These are phyloP conservation scores for Spondyliosoma cantharus DNA, from an alignment of 2,797 vertebrate species.

Conservation along the genomic window DNA sequence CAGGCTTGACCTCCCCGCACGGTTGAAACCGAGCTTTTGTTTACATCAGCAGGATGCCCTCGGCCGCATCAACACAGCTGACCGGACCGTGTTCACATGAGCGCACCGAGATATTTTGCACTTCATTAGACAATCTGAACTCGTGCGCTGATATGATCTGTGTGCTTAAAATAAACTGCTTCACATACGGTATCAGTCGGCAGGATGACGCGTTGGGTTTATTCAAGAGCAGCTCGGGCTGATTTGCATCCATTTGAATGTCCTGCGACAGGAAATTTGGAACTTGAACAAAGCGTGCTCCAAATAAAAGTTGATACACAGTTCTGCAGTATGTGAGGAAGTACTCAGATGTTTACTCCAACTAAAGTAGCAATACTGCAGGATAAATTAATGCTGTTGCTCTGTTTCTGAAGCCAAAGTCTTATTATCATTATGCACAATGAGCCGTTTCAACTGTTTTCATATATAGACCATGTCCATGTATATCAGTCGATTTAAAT, in stretches of 20 bases:
- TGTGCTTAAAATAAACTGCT: background rate
- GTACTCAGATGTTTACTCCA: background rate
- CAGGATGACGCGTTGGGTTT: background rate
- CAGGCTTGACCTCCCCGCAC: constrained; percentile 1
- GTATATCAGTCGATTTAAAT: no score
- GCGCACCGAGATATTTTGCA: background rate
- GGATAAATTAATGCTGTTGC: background rate
- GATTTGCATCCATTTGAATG: background rate
- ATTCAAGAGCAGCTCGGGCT: background rate
- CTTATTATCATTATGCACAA: no score
- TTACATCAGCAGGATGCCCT: constrained; percentile 4
- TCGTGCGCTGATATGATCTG: background rate
- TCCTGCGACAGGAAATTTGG: background rate
- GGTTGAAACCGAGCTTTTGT: constrained; percentile 9
- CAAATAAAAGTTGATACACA: background rate
- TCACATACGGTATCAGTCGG: fast-evolving
- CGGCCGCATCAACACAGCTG: constrained; percentile 28
- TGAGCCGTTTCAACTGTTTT: no score
- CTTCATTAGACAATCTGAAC: constrained; percentile 12
- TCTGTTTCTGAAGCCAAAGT: no score
- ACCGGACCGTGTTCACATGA: constrained; percentile 15
- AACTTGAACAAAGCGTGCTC: background rate
- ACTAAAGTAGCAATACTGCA: background rate
- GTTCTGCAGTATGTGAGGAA: background rate
- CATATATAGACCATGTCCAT: no score